These are phyloP conservation scores for Tortricodes alternella DNA, from an alignment of 2,888 invertebrate species.

Conservation along the genomic window DNA sequence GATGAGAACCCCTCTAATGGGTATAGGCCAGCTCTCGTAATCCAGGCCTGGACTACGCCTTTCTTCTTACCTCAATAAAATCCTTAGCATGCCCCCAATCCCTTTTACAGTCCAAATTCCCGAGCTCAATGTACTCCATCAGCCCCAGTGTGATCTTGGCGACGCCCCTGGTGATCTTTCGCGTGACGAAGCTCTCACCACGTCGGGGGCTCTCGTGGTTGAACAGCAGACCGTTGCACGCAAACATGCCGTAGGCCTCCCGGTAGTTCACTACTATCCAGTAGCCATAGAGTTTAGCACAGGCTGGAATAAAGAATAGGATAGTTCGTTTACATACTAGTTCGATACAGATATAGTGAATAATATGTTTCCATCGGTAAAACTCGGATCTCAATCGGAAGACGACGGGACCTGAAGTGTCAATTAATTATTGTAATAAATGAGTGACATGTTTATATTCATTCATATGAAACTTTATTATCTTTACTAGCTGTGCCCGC, in stretches of 20 bases:
- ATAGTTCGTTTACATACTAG: background rate
- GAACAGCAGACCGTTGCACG: constrained; percentile 97
- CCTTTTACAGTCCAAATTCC: constrained; percentile 96
- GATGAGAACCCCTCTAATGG: no score
- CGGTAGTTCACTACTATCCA: constrained; percentile 98
- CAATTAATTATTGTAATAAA: no score
- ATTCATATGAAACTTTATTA: no score
- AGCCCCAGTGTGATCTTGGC: constrained; percentile 97
- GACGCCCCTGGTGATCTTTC: constrained; percentile 98
- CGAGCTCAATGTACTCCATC: constrained; percentile 93
- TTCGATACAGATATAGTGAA: no score
- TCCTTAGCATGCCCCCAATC: constrained; percentile 99
- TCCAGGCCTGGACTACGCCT: no score
- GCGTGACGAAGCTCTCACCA: constrained; percentile 99
- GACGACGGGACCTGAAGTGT: no score
- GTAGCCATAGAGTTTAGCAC: constrained; percentile 97
- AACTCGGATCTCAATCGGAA: no score
- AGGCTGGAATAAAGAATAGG: constrained; percentile 82
- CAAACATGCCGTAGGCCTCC: constrained; percentile 97
- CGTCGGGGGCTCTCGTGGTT: constrained; percentile 98
- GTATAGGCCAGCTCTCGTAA: no score
- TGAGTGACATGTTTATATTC: no score
- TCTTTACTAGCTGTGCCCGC: no score
- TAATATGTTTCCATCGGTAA: no score
- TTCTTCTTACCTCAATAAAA: constrained; percentile 90